Conservation (phyloP, 1,140 invertebrate species). For the Calephelis virginiensis region DNA sequence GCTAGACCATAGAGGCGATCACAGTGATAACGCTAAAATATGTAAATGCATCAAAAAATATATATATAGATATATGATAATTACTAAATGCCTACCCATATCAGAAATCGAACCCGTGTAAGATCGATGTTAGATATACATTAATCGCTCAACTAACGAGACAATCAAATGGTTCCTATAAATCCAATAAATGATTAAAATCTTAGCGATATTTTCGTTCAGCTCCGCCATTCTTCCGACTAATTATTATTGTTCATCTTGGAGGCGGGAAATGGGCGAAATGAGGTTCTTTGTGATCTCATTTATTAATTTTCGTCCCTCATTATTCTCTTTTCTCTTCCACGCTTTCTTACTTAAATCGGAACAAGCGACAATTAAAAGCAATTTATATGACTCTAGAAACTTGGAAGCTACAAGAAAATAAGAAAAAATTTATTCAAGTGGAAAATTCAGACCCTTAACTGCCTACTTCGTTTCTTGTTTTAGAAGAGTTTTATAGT, state of each 20-base stretch:
- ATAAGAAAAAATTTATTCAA: neutral
- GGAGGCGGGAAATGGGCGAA: constrained; percentile 45
- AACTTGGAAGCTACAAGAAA: constrained; percentile 7
- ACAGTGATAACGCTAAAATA: no score
- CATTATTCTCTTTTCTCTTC: constrained; percentile 48
- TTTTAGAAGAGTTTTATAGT: no score
- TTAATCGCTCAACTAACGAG: no score
- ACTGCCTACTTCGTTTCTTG: neutral
- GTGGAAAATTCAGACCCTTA: neutral
- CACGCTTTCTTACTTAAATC: constrained; percentile 15
- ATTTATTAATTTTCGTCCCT: constrained; percentile 64
- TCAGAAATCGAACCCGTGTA: no score
- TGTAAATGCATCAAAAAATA: no score
- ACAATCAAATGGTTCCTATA: no score
- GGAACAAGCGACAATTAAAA: constrained; percentile 14
- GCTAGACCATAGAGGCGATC: no score
- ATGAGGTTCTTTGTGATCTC: constrained; percentile 61
- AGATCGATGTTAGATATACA: no score
- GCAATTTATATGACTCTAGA: constrained; percentile 14
- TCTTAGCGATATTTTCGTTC: neutral
- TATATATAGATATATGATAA: no score
- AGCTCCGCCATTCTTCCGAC: constrained; percentile 39
- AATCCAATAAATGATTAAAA: neutral
- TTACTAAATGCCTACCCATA: no score
- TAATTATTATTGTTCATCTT: constrained; percentile 47